These are phyloP conservation scores for Erythrocercus mccallii DNA, from an alignment of 2,113 vertebrate species.

Conservation along the genomic window DNA sequence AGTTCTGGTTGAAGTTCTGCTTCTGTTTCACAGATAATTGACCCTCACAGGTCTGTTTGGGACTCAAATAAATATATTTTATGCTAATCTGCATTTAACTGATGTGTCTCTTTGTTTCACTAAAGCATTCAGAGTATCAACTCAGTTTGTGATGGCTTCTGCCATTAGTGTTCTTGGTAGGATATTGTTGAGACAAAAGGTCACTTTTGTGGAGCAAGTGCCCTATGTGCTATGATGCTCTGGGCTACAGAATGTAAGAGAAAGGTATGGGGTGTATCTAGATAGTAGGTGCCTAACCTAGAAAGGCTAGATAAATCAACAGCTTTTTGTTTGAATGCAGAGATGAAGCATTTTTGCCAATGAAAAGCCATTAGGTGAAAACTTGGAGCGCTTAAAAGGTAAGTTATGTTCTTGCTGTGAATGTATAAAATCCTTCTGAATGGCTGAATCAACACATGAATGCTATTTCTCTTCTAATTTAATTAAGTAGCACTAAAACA, in stretches of 20 bases:
- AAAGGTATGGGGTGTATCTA: not conserved
- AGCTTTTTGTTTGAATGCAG: not conserved
- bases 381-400: not conserved
- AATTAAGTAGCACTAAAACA: slow-evolving; percentile 1
- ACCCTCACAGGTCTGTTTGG: not conserved
- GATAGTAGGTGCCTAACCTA: not conserved
- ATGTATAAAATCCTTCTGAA: not conserved
- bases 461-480: not conserved
- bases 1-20: not conserved
- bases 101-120: not conserved
- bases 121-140: not conserved
- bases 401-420: not conserved
- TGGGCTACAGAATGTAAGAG: not conserved
- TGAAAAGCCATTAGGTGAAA: not conserved
- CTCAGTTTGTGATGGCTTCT: not conserved
- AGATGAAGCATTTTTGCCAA: not conserved
- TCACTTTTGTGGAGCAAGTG: not conserved
- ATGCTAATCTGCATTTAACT: not conserved
- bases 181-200: not conserved
- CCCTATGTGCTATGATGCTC: not conserved
- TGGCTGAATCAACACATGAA: not conserved
- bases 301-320: not conserved
- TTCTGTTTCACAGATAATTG: not conserved
- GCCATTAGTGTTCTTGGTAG: not conserved
- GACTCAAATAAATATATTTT: not conserved